Evolutionary conservation across 2,888 invertebrate genomes (phyloP), one percentile per base, ranked within the genome.

Genomic region (Drosophila borborema): DNA sequence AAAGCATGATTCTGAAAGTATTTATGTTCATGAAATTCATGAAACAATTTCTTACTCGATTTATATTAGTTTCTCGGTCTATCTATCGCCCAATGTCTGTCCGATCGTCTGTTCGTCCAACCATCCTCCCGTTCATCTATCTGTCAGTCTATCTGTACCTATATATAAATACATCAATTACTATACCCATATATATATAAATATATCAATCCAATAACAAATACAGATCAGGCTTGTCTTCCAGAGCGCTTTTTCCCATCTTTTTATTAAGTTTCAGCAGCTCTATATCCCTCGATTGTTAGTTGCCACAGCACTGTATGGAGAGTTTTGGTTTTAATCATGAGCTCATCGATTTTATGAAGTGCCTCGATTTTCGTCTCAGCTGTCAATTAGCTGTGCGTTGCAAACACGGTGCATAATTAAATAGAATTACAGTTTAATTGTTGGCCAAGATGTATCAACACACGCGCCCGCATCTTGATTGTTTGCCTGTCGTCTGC

Each of bases 341-440:
- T 74, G 82, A 72, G 80, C 77, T 59, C 74, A 76, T 80, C 67
- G 83, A 81, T 81, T 77, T 82, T 80, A 80, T 79, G 65, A 68
- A 84, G 72, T 72, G 81, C 69, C 69, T 62, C 76, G 49, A 51
- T 63, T 70, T 67, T 68, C 56, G 63, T 20, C 75, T 80, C 72
- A 34, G 53, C 77, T 82, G 86, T 85, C 73, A 85, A 89, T 87
- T 85, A 77, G 73, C 67, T 34, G 51, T 46, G 56, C 46, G 46
- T 34, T 31, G 80, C 70, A 67, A 65, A 62, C 69, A 63, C 63
- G 60, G 72, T 63, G 78, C 71, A 85, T 90, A 83, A 86, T 89
- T 89, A 73, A 90, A 74, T 72, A 73, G 72, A 89, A 89, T 83
- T 89, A 83, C 90, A 61, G 64, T 81, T 76, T 83, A 90, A 81